Conservation (phyloP, 2,113 vertebrate genomes). For the Ranitomeya imitator region DNA sequence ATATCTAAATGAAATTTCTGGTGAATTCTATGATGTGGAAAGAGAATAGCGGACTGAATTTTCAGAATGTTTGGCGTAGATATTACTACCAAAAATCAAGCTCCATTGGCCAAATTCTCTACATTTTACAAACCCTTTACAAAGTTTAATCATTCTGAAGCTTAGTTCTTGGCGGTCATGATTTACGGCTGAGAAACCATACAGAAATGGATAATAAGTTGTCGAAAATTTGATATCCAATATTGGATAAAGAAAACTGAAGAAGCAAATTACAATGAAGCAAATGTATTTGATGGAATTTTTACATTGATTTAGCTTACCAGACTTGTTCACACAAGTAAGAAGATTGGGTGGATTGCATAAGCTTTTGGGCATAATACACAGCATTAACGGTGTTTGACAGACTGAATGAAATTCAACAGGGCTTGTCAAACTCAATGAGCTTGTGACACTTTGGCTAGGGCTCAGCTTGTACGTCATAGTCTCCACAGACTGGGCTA, state of each 20-base stretch:
- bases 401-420: constrained; percentile 44
- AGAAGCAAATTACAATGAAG: neutral
- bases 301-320: neutral
- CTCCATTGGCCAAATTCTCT: neutral
- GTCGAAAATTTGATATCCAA: neutral
- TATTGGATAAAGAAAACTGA: neutral
- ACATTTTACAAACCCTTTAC: neutral
- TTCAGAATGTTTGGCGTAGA: neutral
- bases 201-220: neutral
- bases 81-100: neutral
- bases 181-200: neutral
- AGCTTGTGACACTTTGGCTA: constrained; percentile 27
- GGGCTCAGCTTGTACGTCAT: constrained; percentile 27
- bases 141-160: too few relatives aligned
- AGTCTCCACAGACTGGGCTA: constrained; percentile 45
- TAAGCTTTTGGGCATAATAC: constrained; percentile 7
- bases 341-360: neutral
- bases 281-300: neutral
- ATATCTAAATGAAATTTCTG: neutral
- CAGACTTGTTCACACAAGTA: neutral
- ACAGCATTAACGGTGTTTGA: constrained; percentile 23
- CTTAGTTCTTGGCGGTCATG: neutral
- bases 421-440: constrained; percentile 39
- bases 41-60: neutral
- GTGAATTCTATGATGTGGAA: neutral